Percentiles rank a stretch among this genome's conserved stretches.
phyloP scores from a whole-genome alignment of 2,797 vertebrate species.

The Argentina silus region DNA sequence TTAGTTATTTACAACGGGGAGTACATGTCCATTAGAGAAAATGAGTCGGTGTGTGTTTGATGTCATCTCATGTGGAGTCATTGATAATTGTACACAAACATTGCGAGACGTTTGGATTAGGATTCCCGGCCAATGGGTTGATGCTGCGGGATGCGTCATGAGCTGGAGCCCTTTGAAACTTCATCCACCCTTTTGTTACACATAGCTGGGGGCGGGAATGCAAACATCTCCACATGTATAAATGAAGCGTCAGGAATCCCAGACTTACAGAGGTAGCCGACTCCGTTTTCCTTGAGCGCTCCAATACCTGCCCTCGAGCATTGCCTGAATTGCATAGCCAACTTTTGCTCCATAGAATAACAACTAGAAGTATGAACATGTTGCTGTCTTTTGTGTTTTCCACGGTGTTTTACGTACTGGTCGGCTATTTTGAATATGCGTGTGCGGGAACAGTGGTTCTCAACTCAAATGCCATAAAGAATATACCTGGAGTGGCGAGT shows the following conservation, averaged over 20 bases:
- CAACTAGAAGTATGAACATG: slow-evolving; percentile 27
- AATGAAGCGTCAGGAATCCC: slow-evolving; percentile 58
- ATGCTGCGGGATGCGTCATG: slow-evolving; percentile 49
- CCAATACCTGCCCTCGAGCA: neutral
- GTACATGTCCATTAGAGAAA: slow-evolving; percentile 33
- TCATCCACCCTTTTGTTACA: slow-evolving; percentile 73
- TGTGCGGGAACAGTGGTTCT: slow-evolving; percentile 57
- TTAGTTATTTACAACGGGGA: too few species aligned
- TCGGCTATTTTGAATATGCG: slow-evolving; percentile 39
- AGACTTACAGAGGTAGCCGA: neutral
- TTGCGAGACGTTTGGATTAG: slow-evolving; percentile 50
- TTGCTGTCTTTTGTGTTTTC: slow-evolving; percentile 42
- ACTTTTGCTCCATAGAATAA: neutral
- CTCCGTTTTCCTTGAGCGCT: neutral
- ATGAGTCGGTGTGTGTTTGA: slow-evolving; percentile 49
- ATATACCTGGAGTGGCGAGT: slow-evolving; percentile 59
- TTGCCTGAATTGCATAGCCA: neutral
- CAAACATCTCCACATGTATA: slow-evolving; percentile 76
- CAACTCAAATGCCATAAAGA: slow-evolving; percentile 86
- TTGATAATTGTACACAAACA: slow-evolving; percentile 47
- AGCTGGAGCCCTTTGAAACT: slow-evolving; percentile 77
- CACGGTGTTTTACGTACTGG: slow-evolving; percentile 43
- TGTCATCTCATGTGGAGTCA: slow-evolving; percentile 39
- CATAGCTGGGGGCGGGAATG: slow-evolving; percentile 77
- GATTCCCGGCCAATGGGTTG: slow-evolving; percentile 53